Base-by-base conservation (phyloP, 1,140 invertebrate species). In the Batillaria attramentaria region DNA sequence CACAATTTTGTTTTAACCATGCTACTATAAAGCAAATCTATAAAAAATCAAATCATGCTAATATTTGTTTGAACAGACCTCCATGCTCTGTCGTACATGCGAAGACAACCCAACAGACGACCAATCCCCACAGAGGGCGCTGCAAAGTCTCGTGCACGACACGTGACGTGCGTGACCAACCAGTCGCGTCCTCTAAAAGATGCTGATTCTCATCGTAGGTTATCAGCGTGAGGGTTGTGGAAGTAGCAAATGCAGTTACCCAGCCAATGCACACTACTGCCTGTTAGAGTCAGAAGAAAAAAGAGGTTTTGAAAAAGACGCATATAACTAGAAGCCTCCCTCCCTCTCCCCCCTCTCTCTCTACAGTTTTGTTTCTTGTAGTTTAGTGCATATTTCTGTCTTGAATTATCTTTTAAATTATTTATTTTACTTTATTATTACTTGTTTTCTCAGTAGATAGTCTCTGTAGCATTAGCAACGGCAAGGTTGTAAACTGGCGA, bases 41-140 rank as follows among this genome's bases (percentile, higher is more conserved):
- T 31, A 10, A 16, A 62, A 62, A 1, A 1, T 2, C 24, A 10
- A 13, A 62, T n/a, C n/a, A n/a, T 28, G 1, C 6, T 62, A n/a
- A 62, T 18, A 62, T 18, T 62, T 24, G 24, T 10, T 3, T 42
- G n/a, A n/a, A n/a, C n/a, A n/a, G n/a, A 75, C 85, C 84, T 80
- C 83, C 85, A 78, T 86, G 76, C 57, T 82, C 83, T 46, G 87
- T 85, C 42, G 82, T 77, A 76, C 91, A 91, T 8, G 88, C 88
- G 80, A 89, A 92, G 70, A 91, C 89, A 33, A 92, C 81, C 91
- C 91, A 92, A 31, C 86, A 87, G 50, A 92, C 79, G 8, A 80
- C 86, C 33, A 88, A 54, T 3, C 85, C 83, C 90, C 91, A 92
- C 46, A 87, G 66, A 13, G 87, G 82, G 50, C 89, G 83, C 70